A percentile compares a stretch with the other conserved stretches of the same genome.
These are phyloP conservation scores for Takifugu rubripes DNA, from an alignment of 2,797 vertebrate genomes.

Conservation along the genomic window DNA sequence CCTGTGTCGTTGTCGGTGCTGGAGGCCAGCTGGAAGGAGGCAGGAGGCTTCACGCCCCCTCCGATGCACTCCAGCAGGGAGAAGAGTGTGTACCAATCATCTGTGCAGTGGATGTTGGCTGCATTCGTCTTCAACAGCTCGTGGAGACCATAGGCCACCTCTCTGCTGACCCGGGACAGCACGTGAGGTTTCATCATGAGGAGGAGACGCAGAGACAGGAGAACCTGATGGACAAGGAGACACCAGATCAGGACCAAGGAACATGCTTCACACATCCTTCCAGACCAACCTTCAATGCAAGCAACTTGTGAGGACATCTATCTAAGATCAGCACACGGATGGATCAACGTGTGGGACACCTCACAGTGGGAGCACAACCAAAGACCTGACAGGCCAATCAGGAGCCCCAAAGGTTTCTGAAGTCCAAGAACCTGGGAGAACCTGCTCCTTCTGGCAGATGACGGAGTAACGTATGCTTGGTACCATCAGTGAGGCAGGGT, in stretches of 20 bases:
- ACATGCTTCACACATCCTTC: no score
- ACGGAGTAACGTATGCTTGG: no score
- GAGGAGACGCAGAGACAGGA: conserved; percentile 90
- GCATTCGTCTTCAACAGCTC: conserved; percentile 97
- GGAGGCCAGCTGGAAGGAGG: conserved; percentile 85
- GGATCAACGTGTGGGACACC: no score
- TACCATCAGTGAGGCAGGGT: no score
- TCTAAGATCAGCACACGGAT: no score
- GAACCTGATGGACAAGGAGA: conserved; percentile 75
- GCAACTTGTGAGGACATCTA: no score
- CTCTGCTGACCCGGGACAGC: conserved; percentile 87
- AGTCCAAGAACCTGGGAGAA: no score
- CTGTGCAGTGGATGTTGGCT: conserved; percentile 94
- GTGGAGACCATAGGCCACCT: conserved; percentile 93
- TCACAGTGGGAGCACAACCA: no score
- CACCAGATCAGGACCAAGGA: not conserved
- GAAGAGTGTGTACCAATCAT: conserved; percentile 98
- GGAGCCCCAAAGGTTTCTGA: no score
- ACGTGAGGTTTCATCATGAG: conserved; percentile 96
- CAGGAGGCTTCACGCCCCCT: conserved; percentile 90
- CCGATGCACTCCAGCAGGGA: conserved; percentile 95
- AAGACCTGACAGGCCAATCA: no score
- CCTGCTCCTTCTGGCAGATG: no score
- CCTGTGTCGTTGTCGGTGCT: conserved; percentile 88
- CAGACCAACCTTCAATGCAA: no score